Base-by-base conservation (phyloP, 2,888 invertebrate species). In the Drosophila parthenogenetica region DNA sequence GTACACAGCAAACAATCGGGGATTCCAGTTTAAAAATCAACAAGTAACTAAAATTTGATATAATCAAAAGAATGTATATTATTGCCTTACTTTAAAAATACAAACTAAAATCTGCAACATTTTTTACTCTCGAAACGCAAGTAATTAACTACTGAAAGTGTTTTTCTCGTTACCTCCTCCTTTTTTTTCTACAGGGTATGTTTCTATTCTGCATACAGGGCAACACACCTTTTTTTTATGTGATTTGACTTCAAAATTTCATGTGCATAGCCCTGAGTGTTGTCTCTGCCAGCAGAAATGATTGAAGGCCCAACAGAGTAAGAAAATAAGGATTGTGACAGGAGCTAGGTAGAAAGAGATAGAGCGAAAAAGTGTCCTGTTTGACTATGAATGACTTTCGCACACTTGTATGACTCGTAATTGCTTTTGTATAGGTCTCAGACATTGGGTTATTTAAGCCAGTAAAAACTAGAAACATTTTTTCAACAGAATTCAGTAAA, bases 161-260 rank as follows among this genome's bases (percentile, higher is more conserved):
- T n/a, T n/a, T n/a, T n/a, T n/a, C n/a, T n/a, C n/a, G n/a, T n/a
- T n/a, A n/a, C n/a, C n/a, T n/a, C 5, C 22, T 22, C 5, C 22
- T 5, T 22, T 22, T 22, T 1, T 22, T 22, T 48, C 5, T 32
- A 35, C 1, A 67, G 73, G 45, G 58, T 46, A 62, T 60, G 8
- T 0, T 17, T 2, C 17, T 32, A 49, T 13, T 7, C 10, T 22
- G 8, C 16, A 19, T 29, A 1, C 5, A 35, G 8, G 4, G 10
- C 7, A 14, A 3, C 14, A 8, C 8, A 14, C 8, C 29, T 53
- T 17, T 54, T 60, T 51, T 73, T 60, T 65, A 69, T 81, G 70
- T 54, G 67, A 76, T 85, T 79, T 79, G 66, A 81, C 58, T 81
- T 85, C 40, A 69, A 84, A 74, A 61, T 77, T 74, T 66, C 49